Evolutionary conservation across 53 echinoderm and acorn worm species (phyloP), one percentile per base, ranked within the genome.

Genomic region (Luidia sarsii): DNA sequence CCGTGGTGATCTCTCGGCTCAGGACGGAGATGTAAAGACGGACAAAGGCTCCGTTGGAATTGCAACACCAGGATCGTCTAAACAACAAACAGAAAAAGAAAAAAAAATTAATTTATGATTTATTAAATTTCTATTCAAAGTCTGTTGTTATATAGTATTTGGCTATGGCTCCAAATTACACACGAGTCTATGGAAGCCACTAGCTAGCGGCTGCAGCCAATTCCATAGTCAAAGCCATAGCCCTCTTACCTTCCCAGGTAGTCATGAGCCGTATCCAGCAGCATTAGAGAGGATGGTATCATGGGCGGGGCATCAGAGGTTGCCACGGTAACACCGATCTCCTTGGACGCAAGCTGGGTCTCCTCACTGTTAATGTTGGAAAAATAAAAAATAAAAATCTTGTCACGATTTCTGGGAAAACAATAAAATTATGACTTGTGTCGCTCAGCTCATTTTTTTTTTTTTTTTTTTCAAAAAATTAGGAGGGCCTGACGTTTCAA

Each of bases 261-360:
- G 45, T 95, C 95, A 63, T 95, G 95, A 27, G 95, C 92, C 11
- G 89, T 95, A 46, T 92, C 92, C 67, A 95, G 71, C 18, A 95
- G 74, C 95, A 95, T 95, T 43, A 95, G 67, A 4, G 95, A 95
- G 1, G 92, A 92, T 0, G 92, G 90, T 48, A 95, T 71, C 85
- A 92, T 80, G n/a, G 52, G 50, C 5, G 70, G 46, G 11, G 16
- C 79, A 36, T 68, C 61, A 19, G 80, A 74, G 13, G 82, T 68
- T 45, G 82, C 87, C 67, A 68, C 70, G 48, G 68, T 43, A 81
- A 33, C 59, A 29, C 83, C 70, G 28, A 89, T 85, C 60, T 87
- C 72, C 64, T 75, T 88, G 11, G 87, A 81, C 36, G 80, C 80
- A 48, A 92, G 28, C 71, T 89, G 89, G 37, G 89, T 89, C 64